Base-by-base conservation (phyloP, 2,797 vertebrate species). In the Cetoscarus ocellatus region DNA sequence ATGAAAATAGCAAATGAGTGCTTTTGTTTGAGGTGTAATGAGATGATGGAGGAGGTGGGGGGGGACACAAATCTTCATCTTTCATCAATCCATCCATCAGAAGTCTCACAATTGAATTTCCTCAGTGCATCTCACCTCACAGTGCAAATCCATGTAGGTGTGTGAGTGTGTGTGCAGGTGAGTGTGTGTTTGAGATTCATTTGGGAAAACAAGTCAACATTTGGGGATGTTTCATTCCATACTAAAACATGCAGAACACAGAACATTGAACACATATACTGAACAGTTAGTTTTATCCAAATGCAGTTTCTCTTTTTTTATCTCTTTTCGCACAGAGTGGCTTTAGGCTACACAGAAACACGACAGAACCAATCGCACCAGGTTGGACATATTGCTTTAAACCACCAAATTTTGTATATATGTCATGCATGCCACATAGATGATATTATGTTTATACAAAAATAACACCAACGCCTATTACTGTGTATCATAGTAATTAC, bases 361-460 rank as follows among this genome's bases (percentile, higher is more conserved):
- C 88, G 88, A 92, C 91, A 78, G 86, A 92, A 94, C 90, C 93
- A 93, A 91, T 94, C 95, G 95, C 95, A 95, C 93, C 91, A 95
- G 95, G 86, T 94, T 90, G 92, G 94, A 96, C 93, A 96, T 96
- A 94, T 93, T 95, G 95, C 95, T 97, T 96, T 94, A 94, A 90
- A 91, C 93, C 95, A 96, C 93, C 93, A 90, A 93, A 76, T 93
- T 91, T 91, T 93, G 93, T 94, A 95, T 93, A 95, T 95, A 96
- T 90, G 91, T 96, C 96, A 97, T 98, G 96, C 97, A 97, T 96
- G 96, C 95, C 95, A 97, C 95, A 96, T 94, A 91, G 94, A 96
- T 95, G 95, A 95, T 93, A 94, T 95, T 88, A 87, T 67, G 92
- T 96, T 95, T 95, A 91, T 97, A 97, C 95, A 99, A 98, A 97